A percentile compares a stretch with the other conserved stretches of the same genome.
phyloP scores from a whole-genome alignment of 2,888 invertebrate genomes.

The Drosophila buzzatii region DNA sequence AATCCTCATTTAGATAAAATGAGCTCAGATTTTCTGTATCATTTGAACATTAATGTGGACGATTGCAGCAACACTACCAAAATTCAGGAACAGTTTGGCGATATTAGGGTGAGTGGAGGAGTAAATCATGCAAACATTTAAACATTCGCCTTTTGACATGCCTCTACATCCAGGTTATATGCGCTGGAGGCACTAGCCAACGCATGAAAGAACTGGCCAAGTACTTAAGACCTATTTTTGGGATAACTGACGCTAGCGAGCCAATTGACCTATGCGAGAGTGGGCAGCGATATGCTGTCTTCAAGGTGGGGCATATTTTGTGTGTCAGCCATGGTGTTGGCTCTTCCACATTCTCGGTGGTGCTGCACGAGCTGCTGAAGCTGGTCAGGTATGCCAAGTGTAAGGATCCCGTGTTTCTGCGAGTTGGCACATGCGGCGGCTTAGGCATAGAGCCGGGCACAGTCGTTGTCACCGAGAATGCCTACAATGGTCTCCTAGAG shows the following conservation, averaged over 20 bases:
- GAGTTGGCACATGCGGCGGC: conserved; percentile 97
- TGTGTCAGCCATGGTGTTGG: conserved; percentile 95
- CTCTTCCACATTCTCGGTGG: conserved; percentile 96
- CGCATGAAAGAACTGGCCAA: conserved; percentile 96
- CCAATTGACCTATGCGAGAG: conserved; percentile 93
- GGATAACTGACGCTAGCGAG: conserved; percentile 89
- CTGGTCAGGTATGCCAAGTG: conserved; percentile 96
- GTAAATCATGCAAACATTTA: background rate
- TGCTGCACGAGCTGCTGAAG: conserved; percentile 98
- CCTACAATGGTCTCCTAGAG: conserved; percentile 93
- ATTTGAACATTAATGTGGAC: conserved; percentile 95
- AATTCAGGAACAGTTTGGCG: conserved; percentile 95
- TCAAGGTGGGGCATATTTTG: conserved; percentile 89
- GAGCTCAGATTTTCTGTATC: conserved; percentile 91
- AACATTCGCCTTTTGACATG: background rate
- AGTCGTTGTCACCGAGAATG: conserved; percentile 95
- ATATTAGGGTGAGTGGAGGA: conserved; percentile 90
- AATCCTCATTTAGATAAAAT: conserved; percentile 64
- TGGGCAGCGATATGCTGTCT: conserved; percentile 96
- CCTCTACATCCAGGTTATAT: conserved; percentile 91
- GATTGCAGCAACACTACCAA: conserved; percentile 89
- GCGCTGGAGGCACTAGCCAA: conserved; percentile 96
- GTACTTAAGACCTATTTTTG: conserved; percentile 93
- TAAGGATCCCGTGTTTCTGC: conserved; percentile 94
- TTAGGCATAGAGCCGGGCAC: conserved; percentile 94